Percentiles rank a stretch among this genome's conserved stretches.
Evolutionary conservation across 2,113 vertebrate genomes (phyloP).

Genomic region (Empidonax traillii): DNA sequence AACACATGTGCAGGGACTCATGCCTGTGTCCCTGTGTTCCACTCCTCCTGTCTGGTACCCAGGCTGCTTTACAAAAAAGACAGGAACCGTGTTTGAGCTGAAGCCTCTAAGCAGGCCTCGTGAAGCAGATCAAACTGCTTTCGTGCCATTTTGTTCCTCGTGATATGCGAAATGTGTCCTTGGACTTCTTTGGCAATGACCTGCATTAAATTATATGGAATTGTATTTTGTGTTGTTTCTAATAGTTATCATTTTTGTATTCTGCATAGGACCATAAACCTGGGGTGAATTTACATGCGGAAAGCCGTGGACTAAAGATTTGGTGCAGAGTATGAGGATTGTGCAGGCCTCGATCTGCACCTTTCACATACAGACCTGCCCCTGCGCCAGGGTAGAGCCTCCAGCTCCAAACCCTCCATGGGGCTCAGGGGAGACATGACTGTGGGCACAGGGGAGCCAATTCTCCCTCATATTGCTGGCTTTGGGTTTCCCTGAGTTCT

Average conservation of each 20-base stretch:
- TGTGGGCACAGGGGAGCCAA: no score
- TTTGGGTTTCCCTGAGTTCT: background rate
- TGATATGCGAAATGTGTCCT: background rate
- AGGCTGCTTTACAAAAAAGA: background rate
- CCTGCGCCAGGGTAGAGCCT: background rate
- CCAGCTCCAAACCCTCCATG: fast-evolving
- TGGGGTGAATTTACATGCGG: fast-evolving
- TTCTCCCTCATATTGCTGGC: no score
- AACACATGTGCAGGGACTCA: fast-evolving
- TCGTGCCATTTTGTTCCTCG: fast-evolving
- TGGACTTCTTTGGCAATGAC: background rate
- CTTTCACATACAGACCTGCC: background rate
- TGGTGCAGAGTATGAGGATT: background rate
- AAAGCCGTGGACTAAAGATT: background rate
- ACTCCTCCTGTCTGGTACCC: background rate
- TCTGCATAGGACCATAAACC: background rate
- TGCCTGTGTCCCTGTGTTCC: background rate
- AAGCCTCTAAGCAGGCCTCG: background rate
- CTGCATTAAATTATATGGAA: background rate
- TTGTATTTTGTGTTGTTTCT: background rate
- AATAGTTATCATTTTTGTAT: background rate
- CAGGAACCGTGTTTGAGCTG: background rate
- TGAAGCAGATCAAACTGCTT: background rate
- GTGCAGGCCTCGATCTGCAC: background rate
- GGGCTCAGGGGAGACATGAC: fast-evolving